Base-by-base conservation (phyloP, 2,797 vertebrate genomes). In the Galago senegalensis region DNA sequence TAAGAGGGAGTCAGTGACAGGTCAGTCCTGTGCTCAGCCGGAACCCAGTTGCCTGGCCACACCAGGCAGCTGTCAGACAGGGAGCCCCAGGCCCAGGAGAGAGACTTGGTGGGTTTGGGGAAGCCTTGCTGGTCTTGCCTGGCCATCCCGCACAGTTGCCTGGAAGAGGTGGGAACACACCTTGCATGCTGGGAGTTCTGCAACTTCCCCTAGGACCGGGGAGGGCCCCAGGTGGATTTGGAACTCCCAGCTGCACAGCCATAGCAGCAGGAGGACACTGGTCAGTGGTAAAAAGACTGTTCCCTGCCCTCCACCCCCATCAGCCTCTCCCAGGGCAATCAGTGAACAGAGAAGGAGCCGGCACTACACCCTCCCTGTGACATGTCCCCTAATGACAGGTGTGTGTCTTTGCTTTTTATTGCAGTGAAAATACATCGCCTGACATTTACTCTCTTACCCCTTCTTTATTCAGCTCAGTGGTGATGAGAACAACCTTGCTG, bases 261-360 rank as follows among this genome's bases (percentile, higher is more conserved):
- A 0, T 1, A 27, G n/a, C 34, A 3, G 29, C 70, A 76, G 90
- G 53, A 37, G 67, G 43, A 0, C 0, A 14, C 40, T 37, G 34
- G 17, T 61, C 23, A 5, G 21, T 12, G 69, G 27, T 40, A 2
- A 10, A 10, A 53, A 21, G 37, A 37, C 34, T 77, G 0, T 25
- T 11, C 2, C 11, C 17, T 11, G 10, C 18, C 40, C 14, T 2
- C 5, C n/a, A 3, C n/a, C 14, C 73, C 1, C n/a, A 0, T 40
- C 25, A 34, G 8, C 43, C 43, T 73, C 23, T 60, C 29, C 61
- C 3, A 7, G 37, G 72, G 31, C 9, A 3, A 0, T 3, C 83
- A 17, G 46, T 17, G 14, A 14, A 34, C 14, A 8, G 9, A 37
- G 60, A 7, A 25, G 2, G 7, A 18, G 31, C 23, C 4, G 1